A percentile compares a stretch with the other conserved stretches of the same genome.
These are phyloP conservation scores for mouse (Mus musculus) DNA, from an alignment of 2,113 vertebrate species.

Conservation along the genomic window GRCm39 chr13:112512501-112513000, in stretches of 20 bases:
- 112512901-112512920: neutral
- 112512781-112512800: neutral
- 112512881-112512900: neutral
- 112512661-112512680: constrained; percentile 58
- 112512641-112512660: constrained; percentile 43
- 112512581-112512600: constrained; percentile 53
- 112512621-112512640: constrained; percentile 71
- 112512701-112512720: neutral
- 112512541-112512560: neutral
- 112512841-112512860: neutral
- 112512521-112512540: constrained; percentile 60
- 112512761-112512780: constrained; percentile 27
- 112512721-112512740: constrained; percentile 9
- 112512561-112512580: constrained; percentile 71
- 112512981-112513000: constrained; percentile 12
- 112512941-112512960: neutral
- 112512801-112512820: neutral
- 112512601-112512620: constrained; percentile 28
- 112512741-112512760: constrained; percentile 42
- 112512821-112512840: neutral
- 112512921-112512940: neutral
- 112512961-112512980: accelerated
- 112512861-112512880: neutral
- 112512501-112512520: constrained; percentile 45
- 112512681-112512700: constrained; percentile 14